Base-by-base conservation (phyloP, 2,888 invertebrate species). In the Stratiomys singularior region DNA sequence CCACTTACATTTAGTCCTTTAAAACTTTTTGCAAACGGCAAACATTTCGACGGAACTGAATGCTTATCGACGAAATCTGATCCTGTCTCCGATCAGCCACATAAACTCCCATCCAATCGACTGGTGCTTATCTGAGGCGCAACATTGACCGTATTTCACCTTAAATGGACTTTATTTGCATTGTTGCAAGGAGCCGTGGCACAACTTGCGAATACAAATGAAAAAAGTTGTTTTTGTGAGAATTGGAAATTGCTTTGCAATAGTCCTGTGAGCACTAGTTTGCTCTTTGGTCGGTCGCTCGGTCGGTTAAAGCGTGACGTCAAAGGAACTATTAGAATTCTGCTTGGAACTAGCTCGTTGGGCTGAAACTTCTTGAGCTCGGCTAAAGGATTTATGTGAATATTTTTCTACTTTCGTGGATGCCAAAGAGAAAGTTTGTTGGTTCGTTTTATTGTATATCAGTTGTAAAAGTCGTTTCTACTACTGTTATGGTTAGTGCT, bases 191-290 rank as follows among this genome's bases (percentile, higher is more conserved):
- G 25, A 23, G 25, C 9, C 37, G 4, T 1, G 13, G 69, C 18
- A 69, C 13, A 46, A 46, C 25, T 69, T 25, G 18, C 13, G 47
- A 47, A 25, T 25, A 44, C 47, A 47, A 47, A 69, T 69, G 28
- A 60, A 60, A 74, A 74, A 74, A 74, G 74, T 74, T 74, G 60
- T 74, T 74, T 74, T 58, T 25, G 47, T 18, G 37, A 74, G 30
- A 74, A 60, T 74, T 74, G 7, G 60, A 74, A 74, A 74, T 74
- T 60, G 74, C 60, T 74, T 37, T 30, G 74, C 74, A 74, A 74
- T 74, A 74, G 74, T 60, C 44, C 64, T 28, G 64, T 3, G 64
- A 37, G 37, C 37, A 37, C 37, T 37, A 3, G 37, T 37, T 37
- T 37, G 37, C 37, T 37, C 37, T 27, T 23, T 15, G 28, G 52